Conservation (phyloP, 2,797 vertebrate genomes). For the Chelonia mydas region DNA sequence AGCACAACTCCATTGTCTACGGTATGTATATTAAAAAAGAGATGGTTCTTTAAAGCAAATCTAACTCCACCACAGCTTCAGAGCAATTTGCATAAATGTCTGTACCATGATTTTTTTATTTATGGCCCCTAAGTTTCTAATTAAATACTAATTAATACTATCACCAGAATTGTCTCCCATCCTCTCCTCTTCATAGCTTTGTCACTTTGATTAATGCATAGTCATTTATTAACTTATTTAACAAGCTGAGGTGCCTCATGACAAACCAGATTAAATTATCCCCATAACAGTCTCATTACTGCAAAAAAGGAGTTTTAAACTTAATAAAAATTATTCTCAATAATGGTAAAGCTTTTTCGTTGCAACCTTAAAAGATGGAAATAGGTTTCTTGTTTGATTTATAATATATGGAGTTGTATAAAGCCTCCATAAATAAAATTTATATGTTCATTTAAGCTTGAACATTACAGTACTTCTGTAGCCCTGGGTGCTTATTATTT, state of each 20-base stretch:
- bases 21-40: conserved; percentile 24
- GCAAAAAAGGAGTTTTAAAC: conserved; percentile 86
- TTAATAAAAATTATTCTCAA: conserved; percentile 94
- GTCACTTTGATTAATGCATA: conserved; percentile 95
- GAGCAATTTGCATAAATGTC: conserved; percentile 81
- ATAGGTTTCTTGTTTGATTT: conserved; percentile 87
- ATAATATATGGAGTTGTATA: conserved; percentile 91
- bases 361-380: conserved; percentile 86
- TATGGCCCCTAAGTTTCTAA: conserved; percentile 93
- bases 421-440: conserved; percentile 93
- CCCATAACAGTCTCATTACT: conserved; percentile 82
- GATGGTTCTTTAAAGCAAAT: conserved; percentile 73
- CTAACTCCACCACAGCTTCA: conserved; percentile 61
- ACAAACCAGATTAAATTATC: conserved; percentile 95
- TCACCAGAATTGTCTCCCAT: conserved; percentile 90
- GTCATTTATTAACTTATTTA: conserved; percentile 96
- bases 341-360: conserved; percentile 83
- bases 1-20: conserved; percentile 46
- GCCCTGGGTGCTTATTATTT: conserved; percentile 91
- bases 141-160: conserved; percentile 99
- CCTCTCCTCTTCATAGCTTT: conserved; percentile 89
- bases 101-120: conserved; percentile 86
- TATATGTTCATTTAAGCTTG: conserved; percentile 91
- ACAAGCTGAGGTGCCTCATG: conserved; percentile 86
- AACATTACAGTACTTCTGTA: conserved; percentile 81